A percentile compares a stretch with the other conserved stretches of the same genome.
phyloP scores from a whole-genome alignment of 2,113 vertebrate species.

The Syngnathoides biaculeatus region DNA sequence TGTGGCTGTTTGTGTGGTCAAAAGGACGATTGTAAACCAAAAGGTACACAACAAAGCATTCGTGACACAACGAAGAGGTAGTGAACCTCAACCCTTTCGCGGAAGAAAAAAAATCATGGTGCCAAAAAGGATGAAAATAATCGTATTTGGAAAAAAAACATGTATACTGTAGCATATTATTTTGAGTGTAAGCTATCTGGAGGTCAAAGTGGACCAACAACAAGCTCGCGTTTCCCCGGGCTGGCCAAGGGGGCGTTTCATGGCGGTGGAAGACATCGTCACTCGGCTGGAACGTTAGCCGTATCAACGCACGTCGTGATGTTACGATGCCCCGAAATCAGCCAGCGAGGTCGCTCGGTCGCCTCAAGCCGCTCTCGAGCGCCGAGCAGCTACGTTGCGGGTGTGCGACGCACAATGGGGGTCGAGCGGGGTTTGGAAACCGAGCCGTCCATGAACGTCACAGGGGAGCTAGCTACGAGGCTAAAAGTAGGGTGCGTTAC shows the following conservation, averaged over 20 bases:
- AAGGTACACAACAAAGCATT: neutral
- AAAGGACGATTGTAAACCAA: neutral
- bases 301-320: neutral
- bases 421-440: conserved; percentile 17
- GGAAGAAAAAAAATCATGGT: conserved; percentile 25
- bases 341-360: conserved; percentile 5
- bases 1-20: neutral
- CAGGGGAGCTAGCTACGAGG: conserved; percentile 44
- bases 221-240: conserved; percentile 19
- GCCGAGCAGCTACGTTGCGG: neutral
- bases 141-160: neutral
- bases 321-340: conserved; percentile 2
- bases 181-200: neutral
- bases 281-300: conserved; percentile 21
- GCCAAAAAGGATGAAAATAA: neutral
- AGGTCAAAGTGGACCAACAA: neutral
- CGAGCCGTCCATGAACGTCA: conserved; percentile 37
- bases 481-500: conserved; percentile 34
- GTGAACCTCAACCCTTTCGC: neutral
- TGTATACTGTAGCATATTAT: neutral
- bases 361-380: conserved; percentile 4
- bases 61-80: neutral
- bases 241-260: conserved; percentile 36
- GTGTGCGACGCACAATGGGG: conserved; percentile 41
- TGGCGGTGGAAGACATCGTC: conserved; percentile 22